Evolutionary conservation across 2,888 invertebrate species (phyloP).

Genomic region (Rhamphomyia laevipes): DNA sequence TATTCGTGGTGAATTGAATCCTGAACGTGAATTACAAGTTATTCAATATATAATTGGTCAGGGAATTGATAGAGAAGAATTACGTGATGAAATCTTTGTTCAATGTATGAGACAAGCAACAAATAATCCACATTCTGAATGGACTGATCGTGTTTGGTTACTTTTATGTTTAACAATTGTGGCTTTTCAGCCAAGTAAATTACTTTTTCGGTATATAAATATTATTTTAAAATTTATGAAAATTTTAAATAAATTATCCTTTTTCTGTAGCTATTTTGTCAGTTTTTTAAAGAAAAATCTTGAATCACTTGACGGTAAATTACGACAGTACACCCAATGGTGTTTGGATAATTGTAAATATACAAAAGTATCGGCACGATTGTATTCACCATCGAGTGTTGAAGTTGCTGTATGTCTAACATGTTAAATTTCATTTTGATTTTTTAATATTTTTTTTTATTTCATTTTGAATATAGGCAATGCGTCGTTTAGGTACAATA

Average conservation of each 20-base stretch:
- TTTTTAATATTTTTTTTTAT: slow-evolving; percentile 11
- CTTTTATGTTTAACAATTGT: slow-evolving; percentile 81
- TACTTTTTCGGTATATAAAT: slow-evolving; percentile 28
- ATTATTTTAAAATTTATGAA: background rate
- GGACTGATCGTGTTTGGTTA: slow-evolving; percentile 78
- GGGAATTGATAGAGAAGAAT: slow-evolving; percentile 82
- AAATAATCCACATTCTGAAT: slow-evolving; percentile 75
- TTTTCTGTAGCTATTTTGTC: slow-evolving; percentile 53
- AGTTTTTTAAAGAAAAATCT: slow-evolving; percentile 62
- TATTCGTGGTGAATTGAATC: slow-evolving; percentile 75
- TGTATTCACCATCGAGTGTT: slow-evolving; percentile 79
- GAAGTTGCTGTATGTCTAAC: slow-evolving; percentile 70
- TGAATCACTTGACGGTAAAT: slow-evolving; percentile 49
- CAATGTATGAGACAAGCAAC: slow-evolving; percentile 82
- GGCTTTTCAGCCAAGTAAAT: slow-evolving; percentile 67
- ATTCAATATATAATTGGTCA: slow-evolving; percentile 76
- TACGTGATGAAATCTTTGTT: slow-evolving; percentile 83
- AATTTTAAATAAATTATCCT: slow-evolving; percentile 32
- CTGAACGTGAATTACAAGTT: slow-evolving; percentile 68
- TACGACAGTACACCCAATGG: slow-evolving; percentile 83
- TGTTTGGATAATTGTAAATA: slow-evolving; percentile 87
- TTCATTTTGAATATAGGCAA: slow-evolving; percentile 52
- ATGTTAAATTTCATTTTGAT: background rate
- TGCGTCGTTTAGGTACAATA: slow-evolving; percentile 81
- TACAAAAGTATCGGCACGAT: slow-evolving; percentile 67